Base-by-base conservation (phyloP, 2,113 vertebrate genomes). In the Perognathus longimembris region DNA sequence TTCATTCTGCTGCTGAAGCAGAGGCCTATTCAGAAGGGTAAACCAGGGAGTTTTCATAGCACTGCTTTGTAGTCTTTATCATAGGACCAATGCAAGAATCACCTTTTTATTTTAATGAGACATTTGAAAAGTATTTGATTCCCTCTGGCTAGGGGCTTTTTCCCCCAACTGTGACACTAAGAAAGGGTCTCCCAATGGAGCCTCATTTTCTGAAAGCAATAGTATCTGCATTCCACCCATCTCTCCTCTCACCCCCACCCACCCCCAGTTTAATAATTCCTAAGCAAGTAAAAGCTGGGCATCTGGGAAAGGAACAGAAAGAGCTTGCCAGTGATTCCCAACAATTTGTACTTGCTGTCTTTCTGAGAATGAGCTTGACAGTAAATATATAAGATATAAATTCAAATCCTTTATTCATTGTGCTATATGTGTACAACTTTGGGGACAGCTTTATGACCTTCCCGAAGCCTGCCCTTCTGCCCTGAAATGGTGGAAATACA, bases 41-140 rank as follows among this genome's bases (percentile, higher is more conserved):
- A 61, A 95, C 96, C 88, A 88, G 86, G 94, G 93, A 97, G 79
- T 97, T 96, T 97, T 97, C 96, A 96, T 94, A 89, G 97, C 95
- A 92, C 77, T 94, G 70, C 97, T 98, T 98, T 97, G 94, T 95
- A 97, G 94, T 96, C 96, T 97, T 97, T 97, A 95, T 97, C 97
- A 87, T 9, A 66, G 92, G 73, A 89, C 92, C 91, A 87, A 97
- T 95, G 94, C 95, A 95, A 95, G 95, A 97, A 97, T 97, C 97
- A 97, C 98, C 97, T 97, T 95, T 97, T 97, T 98, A 97, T 98
- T 96, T 96, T 96, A 83, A 93, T 96, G 97, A 96, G 96, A 97
- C 97, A 95, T 97, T 97, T 96, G 97, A 96, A 97, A 98, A 97
- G 95, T 96, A 94, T 97, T 97, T 96, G 95, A 96, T 96, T 96